Base-by-base conservation (phyloP, 1,140 invertebrate species). In the Frieseomelitta varia region DNA sequence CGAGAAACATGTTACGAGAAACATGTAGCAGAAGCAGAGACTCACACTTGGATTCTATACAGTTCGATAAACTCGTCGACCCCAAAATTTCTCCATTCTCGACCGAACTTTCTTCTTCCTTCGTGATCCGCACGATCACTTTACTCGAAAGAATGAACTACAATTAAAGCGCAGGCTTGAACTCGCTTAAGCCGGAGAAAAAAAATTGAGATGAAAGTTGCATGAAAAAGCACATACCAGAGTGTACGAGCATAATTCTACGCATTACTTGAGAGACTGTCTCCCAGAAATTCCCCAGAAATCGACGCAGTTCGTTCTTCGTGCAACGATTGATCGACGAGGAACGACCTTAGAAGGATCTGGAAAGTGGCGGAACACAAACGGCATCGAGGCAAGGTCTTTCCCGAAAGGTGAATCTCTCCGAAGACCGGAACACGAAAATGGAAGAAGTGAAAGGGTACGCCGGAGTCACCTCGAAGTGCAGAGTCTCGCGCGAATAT, bases 371-470 rank as follows among this genome's bases (percentile, higher is more conserved):
- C 74, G 55, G 30, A 24, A 69, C 27, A 2, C 19, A 63, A 73
- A 83, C 61, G 55, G 6, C 65, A 19, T 6, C 27, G 0, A 34
- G 27, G 34, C 6, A 76, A 53, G 71, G 71, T 55, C 76, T 15
- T 0, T n/a, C 1, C 39, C 8, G 11, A 24, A 15, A 39, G 47
- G 63, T 8, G 30, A 21, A 63, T 56, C 53, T 68, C 51, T n/a
- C 51, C 11, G 53, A 19, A 2, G 63, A 12, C 58, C 85, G 53
- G 79, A 79, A 88, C 17, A 39, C 61, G 78, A 88, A 90, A 86
- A 85, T 77, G 80, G 79, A 84, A 84, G 88, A 87, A 91, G 90
- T 91, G 90, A 91, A 91, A 91, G 88, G 90, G 81, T 76, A 88
- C 58, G 78, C 63, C 72, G 81, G 30, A 68, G 11, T 75, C 47